These are phyloP conservation scores for Bothrops alternatus DNA, from an alignment of 2,797 vertebrate species.

Conservation along the genomic window DNA sequence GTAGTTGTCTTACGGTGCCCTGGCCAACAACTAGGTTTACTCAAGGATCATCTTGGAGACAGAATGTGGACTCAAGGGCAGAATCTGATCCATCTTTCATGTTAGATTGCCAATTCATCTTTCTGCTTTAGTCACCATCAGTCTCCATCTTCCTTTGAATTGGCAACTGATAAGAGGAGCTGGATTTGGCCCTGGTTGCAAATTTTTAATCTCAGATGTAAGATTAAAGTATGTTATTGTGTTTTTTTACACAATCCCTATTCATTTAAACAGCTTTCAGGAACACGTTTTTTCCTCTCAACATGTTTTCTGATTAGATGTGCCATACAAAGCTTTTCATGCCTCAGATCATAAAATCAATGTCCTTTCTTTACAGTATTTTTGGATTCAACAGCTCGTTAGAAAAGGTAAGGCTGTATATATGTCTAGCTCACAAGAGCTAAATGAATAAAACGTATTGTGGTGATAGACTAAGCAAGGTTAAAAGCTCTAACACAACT, in stretches of 20 bases:
- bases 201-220: background rate
- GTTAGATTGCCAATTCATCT: background rate
- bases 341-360: constrained; percentile 32
- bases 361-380: constrained; percentile 79
- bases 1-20: background rate
- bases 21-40: background rate
- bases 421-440: constrained; percentile 30
- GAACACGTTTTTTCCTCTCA: background rate
- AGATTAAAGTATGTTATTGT: background rate
- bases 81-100: background rate
- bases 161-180: background rate
- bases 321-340: background rate
- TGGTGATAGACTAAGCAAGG: background rate
- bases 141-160: background rate
- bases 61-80: background rate
- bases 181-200: background rate
- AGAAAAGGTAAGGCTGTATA: constrained; percentile 78
- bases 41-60: background rate
- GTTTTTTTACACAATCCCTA: background rate
- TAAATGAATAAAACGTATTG: background rate
- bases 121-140: background rate
- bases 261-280: background rate
- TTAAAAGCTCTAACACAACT: background rate
- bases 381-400: constrained; percentile 95
- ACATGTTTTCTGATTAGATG: constrained; percentile 4